Conservation (phyloP, 2,113 vertebrate species). For the Saccopteryx leptura region DNA sequence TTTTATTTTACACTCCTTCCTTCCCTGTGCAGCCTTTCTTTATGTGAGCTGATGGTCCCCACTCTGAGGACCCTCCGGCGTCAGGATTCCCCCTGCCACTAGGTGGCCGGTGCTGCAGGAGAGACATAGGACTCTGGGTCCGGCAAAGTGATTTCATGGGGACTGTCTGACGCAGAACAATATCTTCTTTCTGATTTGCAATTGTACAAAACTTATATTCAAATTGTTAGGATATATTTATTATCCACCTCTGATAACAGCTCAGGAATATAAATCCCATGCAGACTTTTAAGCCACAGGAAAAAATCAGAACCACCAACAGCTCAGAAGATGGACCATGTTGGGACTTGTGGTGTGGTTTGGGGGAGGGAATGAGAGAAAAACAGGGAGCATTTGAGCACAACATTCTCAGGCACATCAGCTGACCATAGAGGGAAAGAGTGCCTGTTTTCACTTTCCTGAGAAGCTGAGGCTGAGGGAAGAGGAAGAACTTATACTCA, state of each 20-base stretch:
- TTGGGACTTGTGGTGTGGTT: not conserved
- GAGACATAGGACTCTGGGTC: not conserved
- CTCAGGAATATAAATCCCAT: not conserved
- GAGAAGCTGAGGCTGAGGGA: not conserved
- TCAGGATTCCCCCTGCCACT: not conserved
- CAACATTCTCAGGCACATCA: accelerated
- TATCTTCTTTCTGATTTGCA: not conserved
- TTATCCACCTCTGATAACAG: not conserved
- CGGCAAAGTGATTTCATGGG: not conserved
- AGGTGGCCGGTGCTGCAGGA: not conserved
- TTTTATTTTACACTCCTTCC: not conserved
- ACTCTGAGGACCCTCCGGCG: not conserved
- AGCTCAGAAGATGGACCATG: not conserved
- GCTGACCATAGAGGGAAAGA: not conserved
- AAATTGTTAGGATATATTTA: not conserved
- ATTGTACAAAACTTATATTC: not conserved
- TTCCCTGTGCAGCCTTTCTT: not conserved
- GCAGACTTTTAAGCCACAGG: not conserved
- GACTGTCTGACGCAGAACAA: not conserved
- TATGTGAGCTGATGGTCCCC: not conserved
- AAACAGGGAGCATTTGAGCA: not conserved
- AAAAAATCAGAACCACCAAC: not conserved
- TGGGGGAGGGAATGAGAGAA: not conserved
- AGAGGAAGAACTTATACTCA: not conserved
- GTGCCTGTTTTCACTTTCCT: not conserved